phyloP scores from a whole-genome alignment of 1,140 invertebrate genomes.

The Caenorhabditis latens region DNA sequence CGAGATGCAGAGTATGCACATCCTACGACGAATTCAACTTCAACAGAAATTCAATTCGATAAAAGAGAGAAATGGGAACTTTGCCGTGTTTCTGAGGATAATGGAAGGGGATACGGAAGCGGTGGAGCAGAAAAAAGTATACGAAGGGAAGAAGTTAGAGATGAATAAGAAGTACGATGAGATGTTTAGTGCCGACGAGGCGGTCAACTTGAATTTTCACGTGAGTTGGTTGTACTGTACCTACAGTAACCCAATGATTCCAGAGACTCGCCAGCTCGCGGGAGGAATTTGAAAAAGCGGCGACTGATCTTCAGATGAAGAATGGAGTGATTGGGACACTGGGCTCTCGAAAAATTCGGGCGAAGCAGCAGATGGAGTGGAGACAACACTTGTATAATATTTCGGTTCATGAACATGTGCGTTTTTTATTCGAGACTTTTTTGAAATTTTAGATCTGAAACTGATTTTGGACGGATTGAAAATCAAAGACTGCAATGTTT shows the following conservation, averaged over 20 bases:
- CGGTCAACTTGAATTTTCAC: conserved; percentile 45
- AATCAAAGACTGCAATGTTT: no score
- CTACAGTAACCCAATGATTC: no score
- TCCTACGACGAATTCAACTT: conserved; percentile 8
- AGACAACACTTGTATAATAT: conserved; percentile 40
- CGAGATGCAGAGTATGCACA: background rate
- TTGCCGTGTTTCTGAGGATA: conserved; percentile 8
- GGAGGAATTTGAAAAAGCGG: conserved; percentile 25
- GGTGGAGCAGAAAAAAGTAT: background rate
- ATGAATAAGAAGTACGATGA: background rate
- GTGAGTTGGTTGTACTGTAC: background rate
- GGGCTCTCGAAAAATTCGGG: conserved; percentile 21
- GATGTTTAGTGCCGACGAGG: background rate
- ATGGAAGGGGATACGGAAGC: background rate
- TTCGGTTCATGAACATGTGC: conserved; percentile 10
- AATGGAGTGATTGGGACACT: conserved; percentile 20
- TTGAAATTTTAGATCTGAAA: background rate
- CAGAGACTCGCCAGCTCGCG: background rate
- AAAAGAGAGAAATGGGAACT: conserved; percentile 30
- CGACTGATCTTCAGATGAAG: background rate
- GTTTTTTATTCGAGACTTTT: background rate
- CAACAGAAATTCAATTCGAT: background rate
- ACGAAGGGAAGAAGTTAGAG: background rate
- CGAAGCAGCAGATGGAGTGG: conserved; percentile 39
- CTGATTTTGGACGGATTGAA: background rate